A percentile compares a stretch with the other conserved stretches of the same genome.
Conservation (phyloP, 1,140 invertebrate genomes). For the Melipona quadrifasciata region DNA sequence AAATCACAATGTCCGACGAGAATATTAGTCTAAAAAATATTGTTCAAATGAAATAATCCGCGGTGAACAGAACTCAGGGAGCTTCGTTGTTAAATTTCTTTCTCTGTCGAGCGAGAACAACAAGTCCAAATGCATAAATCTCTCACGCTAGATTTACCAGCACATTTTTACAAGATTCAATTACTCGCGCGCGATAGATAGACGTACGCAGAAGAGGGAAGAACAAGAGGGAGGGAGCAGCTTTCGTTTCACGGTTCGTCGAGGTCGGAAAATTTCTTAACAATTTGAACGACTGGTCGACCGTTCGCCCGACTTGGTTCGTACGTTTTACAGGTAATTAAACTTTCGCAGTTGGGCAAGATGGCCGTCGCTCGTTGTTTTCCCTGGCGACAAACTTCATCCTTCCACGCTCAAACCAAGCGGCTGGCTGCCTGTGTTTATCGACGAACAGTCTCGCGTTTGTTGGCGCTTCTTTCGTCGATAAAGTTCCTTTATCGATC, state of each 20-base stretch:
- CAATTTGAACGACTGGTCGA: not conserved
- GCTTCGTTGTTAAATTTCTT: not conserved
- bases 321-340: conserved; percentile 60
- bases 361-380: conserved; percentile 4
- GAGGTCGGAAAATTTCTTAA: not conserved
- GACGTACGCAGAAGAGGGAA: not conserved
- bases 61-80: no score
- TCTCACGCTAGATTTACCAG: not conserved
- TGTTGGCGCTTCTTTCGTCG: conserved; percentile 25
- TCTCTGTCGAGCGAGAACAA: not conserved
- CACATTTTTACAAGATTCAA: not conserved
- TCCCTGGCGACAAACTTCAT: not conserved
- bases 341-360: conserved; percentile 49
- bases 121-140: not conserved
- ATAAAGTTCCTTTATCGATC: conserved; percentile 48
- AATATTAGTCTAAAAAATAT: not conserved
- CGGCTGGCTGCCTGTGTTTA: not conserved
- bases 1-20: no score
- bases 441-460: conserved; percentile 31
- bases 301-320: not conserved
- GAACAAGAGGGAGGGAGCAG: not conserved
- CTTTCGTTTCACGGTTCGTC: not conserved
- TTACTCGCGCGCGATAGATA: not conserved
- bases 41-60: no score
- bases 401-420: not conserved